phyloP scores from a whole-genome alignment of 2,113 vertebrate species.

The Fregata magnificens region DNA sequence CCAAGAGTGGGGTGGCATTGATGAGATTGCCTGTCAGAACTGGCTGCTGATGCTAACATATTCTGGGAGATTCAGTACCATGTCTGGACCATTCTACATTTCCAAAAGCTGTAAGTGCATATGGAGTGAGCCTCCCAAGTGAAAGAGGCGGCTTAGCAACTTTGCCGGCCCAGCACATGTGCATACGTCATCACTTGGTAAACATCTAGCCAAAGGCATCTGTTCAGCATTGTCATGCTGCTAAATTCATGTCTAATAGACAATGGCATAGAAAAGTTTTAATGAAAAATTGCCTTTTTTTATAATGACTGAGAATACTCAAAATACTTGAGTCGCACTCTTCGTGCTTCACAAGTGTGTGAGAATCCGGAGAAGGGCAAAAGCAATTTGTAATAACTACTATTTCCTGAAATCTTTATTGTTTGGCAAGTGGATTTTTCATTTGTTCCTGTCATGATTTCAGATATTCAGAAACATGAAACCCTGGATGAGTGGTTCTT shows the following conservation, averaged over 20 bases:
- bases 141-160: not conserved
- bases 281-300: not conserved
- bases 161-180: not conserved
- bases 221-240: not conserved
- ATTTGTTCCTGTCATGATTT: not conserved
- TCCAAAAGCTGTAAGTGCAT: not conserved
- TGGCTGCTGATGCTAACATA: not conserved
- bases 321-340: not conserved
- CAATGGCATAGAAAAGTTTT: not conserved
- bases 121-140: not conserved
- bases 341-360: not conserved
- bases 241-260: not conserved
- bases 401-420: not conserved
- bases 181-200: rapidly evolving
- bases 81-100: rapidly evolving
- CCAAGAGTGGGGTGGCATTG: not conserved
- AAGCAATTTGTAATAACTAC: not conserved
- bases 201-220: not conserved
- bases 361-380: not conserved
- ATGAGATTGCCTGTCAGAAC: not conserved
- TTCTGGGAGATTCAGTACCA: not conserved
- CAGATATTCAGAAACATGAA: not conserved
- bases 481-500: not conserved
- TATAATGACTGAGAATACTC: not conserved
- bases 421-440: not conserved